phyloP scores from a whole-genome alignment of 2,113 vertebrate species.

The Ptyas mucosa region DNA sequence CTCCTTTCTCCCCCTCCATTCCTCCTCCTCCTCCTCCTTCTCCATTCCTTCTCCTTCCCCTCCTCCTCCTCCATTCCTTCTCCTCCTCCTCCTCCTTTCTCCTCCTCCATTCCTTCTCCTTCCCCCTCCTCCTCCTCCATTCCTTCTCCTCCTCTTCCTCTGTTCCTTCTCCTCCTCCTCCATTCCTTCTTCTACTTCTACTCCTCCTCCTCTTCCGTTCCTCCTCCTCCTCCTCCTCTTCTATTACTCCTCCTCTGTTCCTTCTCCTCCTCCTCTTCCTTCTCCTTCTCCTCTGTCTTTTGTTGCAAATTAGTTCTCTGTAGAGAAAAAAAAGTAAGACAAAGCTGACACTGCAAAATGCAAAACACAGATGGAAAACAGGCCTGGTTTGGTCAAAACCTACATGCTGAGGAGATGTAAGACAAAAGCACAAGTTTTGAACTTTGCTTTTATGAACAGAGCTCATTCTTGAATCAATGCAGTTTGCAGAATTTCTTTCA shows the following conservation, averaged over 20 bases:
- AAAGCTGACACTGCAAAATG: background rate
- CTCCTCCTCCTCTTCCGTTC: too few species aligned
- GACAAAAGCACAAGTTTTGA: background rate
- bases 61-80: background rate
- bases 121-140: too few species aligned
- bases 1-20: too few species aligned
- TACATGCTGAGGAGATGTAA: background rate
- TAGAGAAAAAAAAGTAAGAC: background rate
- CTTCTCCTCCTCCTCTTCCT: background rate
- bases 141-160: too few species aligned
- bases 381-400: background rate
- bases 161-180: too few species aligned
- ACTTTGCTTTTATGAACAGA: background rate
- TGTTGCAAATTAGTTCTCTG: background rate
- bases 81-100: background rate
- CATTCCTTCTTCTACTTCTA: too few species aligned
- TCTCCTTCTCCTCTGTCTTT: background rate
- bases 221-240: too few species aligned
- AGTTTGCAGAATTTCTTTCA: background rate
- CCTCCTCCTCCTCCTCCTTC: too few species aligned
- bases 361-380: background rate
- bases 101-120: background rate
- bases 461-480: background rate
- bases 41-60: too few species aligned
- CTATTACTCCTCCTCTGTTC: too few species aligned